Evolutionary conservation across 2,113 vertebrate genomes (phyloP), one percentile per base, ranked within the genome.

Genomic region (Apodemus speciosus): DNA sequence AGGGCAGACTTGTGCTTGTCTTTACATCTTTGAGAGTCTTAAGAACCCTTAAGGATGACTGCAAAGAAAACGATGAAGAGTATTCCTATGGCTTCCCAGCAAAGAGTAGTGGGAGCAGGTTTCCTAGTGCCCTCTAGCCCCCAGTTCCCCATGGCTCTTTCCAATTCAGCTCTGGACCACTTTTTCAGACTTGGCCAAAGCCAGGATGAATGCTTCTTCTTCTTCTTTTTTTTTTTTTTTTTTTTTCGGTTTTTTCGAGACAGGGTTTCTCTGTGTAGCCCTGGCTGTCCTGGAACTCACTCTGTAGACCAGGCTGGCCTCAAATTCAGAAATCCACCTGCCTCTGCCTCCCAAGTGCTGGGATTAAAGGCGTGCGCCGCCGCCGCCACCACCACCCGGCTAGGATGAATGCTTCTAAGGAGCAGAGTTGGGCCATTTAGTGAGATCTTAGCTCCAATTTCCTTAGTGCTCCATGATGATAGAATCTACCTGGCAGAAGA

Each of bases 21-120:
- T 95, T 89, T 53, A 49, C 4, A 60, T 73, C 20, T 94, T 88
- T 83, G 25, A 43, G 68, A 53, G 20, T 88, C 62, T 90, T 90
- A 43, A 77, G 25, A 93, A 5, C 35, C 71, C 75, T 68, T 53
- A 6, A 20, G 23, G 83, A 71, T 75, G 53, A 76, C 23, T 69
- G 53, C 90, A 62, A n/a, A 88, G 66, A 60, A 90, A 85, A 32
- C 51, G 58, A 69, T 3, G 40, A 13, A 60, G 60, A 15, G 21
- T 56, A 21, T 80, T 35, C 43, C 40, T 88, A 58, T 16, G 64
- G 40, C 46, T 95, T 84, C 79, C n/a, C 27, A 15, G 58, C 16
- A 51, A 79, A 64, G 13, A 11, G 2, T 60, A 21, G 53, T 35
- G 64, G 71, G 49, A 87, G 1, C 32, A 80, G 27, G 84, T 80